Evolutionary conservation across 2,888 invertebrate genomes (phyloP).

Genomic region (Endotricha flammealis): DNA sequence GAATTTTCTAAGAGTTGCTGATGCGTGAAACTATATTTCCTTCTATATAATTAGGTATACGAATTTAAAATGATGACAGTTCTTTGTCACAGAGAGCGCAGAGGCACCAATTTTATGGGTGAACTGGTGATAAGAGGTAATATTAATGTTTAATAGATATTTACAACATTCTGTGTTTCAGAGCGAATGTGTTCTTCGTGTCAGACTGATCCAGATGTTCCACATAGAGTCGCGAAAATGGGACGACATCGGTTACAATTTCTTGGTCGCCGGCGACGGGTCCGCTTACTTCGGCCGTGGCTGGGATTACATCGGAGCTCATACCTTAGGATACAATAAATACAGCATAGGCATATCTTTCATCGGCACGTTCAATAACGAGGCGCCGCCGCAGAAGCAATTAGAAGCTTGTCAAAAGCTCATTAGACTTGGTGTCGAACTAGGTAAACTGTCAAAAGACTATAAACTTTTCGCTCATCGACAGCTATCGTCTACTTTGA

Average conservation of each 20-base stretch:
- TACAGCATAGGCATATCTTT: slow-evolving; percentile 84
- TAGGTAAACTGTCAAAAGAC: slow-evolving; percentile 78
- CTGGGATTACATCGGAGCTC: slow-evolving; percentile 85
- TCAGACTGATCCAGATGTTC: slow-evolving; percentile 81
- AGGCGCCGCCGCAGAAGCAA: slow-evolving; percentile 69
- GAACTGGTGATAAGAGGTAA: no score
- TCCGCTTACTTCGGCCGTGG: slow-evolving; percentile 85
- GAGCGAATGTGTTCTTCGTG: slow-evolving; percentile 78
- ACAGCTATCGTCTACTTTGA: slow-evolving; percentile 81
- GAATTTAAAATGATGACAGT: no score
- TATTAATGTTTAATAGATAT: no score
- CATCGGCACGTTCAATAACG: slow-evolving; percentile 82
- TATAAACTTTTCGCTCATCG: slow-evolving; percentile 84
- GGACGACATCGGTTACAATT: slow-evolving; percentile 87
- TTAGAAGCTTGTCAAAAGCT: slow-evolving; percentile 80
- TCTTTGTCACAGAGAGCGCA: no score
- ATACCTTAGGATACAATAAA: slow-evolving; percentile 82
- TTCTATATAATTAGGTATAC: no score
- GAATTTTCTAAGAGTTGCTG: no score
- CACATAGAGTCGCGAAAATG: slow-evolving; percentile 82
- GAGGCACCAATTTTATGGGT: no score
- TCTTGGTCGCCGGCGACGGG: slow-evolving; percentile 88
- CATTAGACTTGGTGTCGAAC: slow-evolving; percentile 79
- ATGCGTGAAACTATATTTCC: no score
- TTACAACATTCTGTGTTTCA: slow-evolving; percentile 33